A percentile compares a stretch with the other conserved stretches of the same genome.
Conservation (phyloP, 2,113 vertebrate genomes). For the Coregonus clupeaformis region DNA sequence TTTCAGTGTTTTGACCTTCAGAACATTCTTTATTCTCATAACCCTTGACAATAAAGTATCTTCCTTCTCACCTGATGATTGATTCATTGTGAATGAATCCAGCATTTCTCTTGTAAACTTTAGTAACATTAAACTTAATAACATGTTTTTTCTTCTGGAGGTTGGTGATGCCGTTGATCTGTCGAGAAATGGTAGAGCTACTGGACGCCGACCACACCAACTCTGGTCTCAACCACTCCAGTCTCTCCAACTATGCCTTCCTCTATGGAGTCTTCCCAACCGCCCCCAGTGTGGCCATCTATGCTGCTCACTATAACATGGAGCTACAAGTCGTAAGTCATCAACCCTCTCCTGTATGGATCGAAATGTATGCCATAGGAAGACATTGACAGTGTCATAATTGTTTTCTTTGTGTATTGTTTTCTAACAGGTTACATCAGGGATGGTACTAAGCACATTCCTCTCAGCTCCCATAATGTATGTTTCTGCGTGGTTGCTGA, state of each 20-base stretch:
- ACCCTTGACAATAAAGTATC: too few species aligned
- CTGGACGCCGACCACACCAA: conserved; percentile 78
- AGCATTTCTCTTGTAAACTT: too few species aligned
- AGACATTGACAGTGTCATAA: background rate
- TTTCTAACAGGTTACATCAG: conserved; percentile 84
- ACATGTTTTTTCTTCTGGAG: conserved; percentile 56
- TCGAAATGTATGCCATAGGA: background rate
- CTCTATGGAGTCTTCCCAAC: conserved; percentile 95
- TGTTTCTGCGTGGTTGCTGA: conserved; percentile 94
- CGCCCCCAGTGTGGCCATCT: conserved; percentile 95
- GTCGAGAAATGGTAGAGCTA: conserved; percentile 95
- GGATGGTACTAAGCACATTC: conserved; percentile 97
- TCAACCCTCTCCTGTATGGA: background rate
- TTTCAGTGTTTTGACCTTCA: too few species aligned
- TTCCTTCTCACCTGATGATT: too few species aligned
- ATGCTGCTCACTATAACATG: conserved; percentile 93
- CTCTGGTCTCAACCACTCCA: conserved; percentile 83
- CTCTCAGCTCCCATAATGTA: conserved; percentile 98
- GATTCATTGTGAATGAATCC: too few species aligned
- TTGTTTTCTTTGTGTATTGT: background rate
- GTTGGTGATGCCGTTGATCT: conserved; percentile 91
- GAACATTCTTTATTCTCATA: too few species aligned
- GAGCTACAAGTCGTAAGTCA: conserved; percentile 91
- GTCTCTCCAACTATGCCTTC: conserved; percentile 96
- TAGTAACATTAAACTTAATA: background rate